phyloP scores from a whole-genome alignment of 2,113 vertebrate species.

The Dasypus novemcinctus region DNA sequence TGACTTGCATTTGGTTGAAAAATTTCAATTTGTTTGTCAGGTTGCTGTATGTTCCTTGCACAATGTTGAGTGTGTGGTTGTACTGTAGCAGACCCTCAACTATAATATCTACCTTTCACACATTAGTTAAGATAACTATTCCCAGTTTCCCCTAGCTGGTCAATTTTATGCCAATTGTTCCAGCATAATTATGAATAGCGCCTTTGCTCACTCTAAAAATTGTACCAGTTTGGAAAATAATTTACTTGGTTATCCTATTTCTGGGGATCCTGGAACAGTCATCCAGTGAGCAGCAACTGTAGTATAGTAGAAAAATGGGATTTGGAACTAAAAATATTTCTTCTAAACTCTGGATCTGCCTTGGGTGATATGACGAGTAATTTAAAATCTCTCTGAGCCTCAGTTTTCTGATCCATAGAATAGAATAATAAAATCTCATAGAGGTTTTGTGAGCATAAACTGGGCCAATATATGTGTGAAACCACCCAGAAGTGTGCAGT shows the following conservation, averaged over 20 bases:
- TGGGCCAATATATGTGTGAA: neutral
- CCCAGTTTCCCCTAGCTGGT: neutral
- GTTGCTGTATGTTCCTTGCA: neutral
- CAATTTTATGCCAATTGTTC: neutral
- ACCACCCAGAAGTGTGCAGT: neutral
- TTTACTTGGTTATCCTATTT: neutral
- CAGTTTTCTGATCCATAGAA: neutral
- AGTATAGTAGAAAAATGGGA: neutral
- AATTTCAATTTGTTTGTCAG: neutral
- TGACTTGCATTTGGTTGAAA: neutral
- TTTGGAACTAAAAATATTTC: neutral
- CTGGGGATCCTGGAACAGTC: neutral
- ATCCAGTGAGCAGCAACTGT: neutral
- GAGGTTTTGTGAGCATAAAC: neutral
- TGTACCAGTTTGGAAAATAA: neutral
- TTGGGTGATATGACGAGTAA: neutral
- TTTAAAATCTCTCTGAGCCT: neutral
- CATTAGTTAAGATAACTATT: neutral
- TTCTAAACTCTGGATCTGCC: neutral
- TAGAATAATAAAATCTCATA: neutral
- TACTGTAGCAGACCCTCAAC: neutral
- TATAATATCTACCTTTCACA: neutral
- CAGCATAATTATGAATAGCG: neutral
- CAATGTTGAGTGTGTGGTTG: neutral
- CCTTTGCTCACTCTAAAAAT: neutral